These are phyloP conservation scores for Corythornis cristatus DNA, from an alignment of 2,113 vertebrate species.

Conservation along the genomic window DNA sequence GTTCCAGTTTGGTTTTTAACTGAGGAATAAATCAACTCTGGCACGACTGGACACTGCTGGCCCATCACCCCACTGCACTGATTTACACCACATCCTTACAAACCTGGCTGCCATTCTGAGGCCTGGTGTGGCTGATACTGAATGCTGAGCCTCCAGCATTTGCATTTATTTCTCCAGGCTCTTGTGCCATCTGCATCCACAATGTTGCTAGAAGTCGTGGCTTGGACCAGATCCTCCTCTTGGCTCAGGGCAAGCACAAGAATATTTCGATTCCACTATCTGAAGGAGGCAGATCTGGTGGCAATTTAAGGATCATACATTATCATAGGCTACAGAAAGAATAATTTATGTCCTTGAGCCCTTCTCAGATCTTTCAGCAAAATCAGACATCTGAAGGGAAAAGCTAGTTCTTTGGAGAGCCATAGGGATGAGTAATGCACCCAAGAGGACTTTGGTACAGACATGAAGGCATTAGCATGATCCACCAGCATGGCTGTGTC, in stretches of 20 bases:
- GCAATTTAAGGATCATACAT: conserved; percentile 60
- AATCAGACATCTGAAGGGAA: conserved; percentile 64
- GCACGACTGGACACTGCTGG: no score
- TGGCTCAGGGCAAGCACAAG: neutral
- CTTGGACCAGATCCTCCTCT: conserved; percentile 6
- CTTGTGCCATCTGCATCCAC: neutral
- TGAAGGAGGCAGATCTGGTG: conserved; percentile 40
- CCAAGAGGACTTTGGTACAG: neutral
- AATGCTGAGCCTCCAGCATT: neutral
- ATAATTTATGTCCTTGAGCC: conserved; percentile 69
- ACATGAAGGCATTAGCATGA: neutral
- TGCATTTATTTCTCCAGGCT: neutral
- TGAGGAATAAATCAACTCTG: neutral
- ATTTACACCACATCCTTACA: neutral
- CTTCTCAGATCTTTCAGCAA: conserved; percentile 64
- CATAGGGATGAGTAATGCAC: conserved; percentile 28
- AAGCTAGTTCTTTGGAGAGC: conserved; percentile 55
- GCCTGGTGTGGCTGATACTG: neutral
- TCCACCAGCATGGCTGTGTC: neutral
- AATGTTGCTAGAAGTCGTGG: neutral
- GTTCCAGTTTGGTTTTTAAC: neutral
- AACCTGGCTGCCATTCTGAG: neutral
- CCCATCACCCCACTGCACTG: neutral
- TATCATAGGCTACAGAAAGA: conserved; percentile 65
- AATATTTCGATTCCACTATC: conserved; percentile 20